phyloP scores from a whole-genome alignment of 2,797 vertebrate species.

The Sebastes cheni region DNA sequence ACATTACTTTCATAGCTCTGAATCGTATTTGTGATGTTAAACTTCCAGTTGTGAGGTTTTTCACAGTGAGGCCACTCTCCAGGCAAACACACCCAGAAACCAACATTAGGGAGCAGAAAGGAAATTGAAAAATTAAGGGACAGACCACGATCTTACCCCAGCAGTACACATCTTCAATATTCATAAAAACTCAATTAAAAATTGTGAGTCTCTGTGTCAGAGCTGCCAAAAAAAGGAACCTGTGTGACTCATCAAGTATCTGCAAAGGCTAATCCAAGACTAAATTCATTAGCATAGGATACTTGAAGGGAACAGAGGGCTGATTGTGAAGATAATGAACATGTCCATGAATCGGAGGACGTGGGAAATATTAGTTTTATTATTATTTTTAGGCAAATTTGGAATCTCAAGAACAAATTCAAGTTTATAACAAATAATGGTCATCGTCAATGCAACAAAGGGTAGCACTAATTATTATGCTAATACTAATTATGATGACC shows the following conservation, averaged over 20 bases:
- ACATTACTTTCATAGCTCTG: background rate
- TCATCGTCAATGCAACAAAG: background rate
- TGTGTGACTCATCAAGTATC: background rate
- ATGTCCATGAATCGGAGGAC: background rate
- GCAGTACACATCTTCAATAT: constrained; percentile 19
- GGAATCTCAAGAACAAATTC: background rate
- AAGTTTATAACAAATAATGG: background rate
- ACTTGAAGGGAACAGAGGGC: background rate
- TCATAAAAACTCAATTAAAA: constrained; percentile 31
- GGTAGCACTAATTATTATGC: background rate
- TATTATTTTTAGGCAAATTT: background rate
- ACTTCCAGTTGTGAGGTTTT: constrained; percentile 18
- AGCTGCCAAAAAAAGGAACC: background rate
- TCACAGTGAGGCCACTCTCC: background rate
- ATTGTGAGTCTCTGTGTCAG: background rate
- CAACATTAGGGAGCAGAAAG: background rate
- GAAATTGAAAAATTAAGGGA: constrained; percentile 30
- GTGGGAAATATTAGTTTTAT: background rate
- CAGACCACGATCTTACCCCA: constrained; percentile 15
- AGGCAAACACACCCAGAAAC: background rate
- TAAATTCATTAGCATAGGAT: background rate
- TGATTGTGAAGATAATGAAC: constrained; percentile 11
- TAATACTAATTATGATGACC: background rate
- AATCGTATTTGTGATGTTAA: background rate
- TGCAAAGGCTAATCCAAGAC: background rate